Evolutionary conservation across 2,113 vertebrate species (phyloP).

Genomic region (Diadophis punctatus): DNA sequence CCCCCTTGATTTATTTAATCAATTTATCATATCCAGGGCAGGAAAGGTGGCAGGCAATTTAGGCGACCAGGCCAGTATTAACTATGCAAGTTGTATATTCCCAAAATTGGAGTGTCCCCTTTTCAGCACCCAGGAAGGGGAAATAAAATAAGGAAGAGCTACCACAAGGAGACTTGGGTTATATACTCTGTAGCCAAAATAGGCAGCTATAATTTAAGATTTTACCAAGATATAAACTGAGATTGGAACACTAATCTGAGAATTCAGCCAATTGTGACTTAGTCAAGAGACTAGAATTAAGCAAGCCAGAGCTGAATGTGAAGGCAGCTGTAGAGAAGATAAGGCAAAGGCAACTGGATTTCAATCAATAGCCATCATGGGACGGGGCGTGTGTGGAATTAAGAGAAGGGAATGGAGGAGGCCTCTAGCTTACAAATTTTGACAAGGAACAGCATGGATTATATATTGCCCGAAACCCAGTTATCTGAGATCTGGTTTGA

Average conservation of each 20-base stretch:
- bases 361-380: background rate
- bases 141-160: background rate
- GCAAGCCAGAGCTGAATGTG: background rate
- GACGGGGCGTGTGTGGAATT: background rate
- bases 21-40: background rate
- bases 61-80: background rate
- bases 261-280: background rate
- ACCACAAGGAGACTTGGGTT: background rate
- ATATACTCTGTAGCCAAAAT: background rate
- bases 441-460: background rate
- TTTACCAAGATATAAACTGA: background rate
- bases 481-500: background rate
- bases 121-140: background rate
- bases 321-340: background rate
- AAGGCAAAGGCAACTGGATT: background rate
- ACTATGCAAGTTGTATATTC: background rate
- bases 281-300: background rate
- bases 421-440: background rate
- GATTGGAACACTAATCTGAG: background rate
- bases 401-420: background rate
- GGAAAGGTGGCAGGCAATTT: background rate
- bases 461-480: background rate
- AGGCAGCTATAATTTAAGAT: background rate
- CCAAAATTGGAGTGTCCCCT: background rate
- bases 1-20: background rate